Evolutionary conservation across 2,797 vertebrate species (phyloP).

Genomic region (Pseudochirops cupreus): DNA sequence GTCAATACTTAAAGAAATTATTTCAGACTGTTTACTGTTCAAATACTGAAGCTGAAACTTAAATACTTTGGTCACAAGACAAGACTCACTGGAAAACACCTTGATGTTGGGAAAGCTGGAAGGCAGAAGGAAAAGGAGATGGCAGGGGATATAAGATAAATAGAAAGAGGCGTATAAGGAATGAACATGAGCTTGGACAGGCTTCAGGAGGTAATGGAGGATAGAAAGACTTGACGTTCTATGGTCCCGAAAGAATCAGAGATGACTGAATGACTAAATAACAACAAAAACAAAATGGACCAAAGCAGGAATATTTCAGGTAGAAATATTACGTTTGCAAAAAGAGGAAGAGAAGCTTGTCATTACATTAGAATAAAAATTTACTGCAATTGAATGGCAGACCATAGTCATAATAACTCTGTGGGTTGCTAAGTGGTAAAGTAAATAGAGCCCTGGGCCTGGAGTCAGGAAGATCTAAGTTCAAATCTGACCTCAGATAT

Average conservation of each 20-base stretch:
- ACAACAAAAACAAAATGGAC: neutral
- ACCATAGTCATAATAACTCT: neutral
- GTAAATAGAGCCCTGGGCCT: neutral
- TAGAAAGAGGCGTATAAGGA: neutral
- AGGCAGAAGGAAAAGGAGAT: neutral
- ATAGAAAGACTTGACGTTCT: neutral
- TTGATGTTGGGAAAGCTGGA: neutral
- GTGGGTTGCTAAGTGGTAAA: neutral
- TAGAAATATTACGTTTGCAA: neutral
- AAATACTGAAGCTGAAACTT: neutral
- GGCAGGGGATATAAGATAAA: neutral
- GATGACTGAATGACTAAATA: neutral
- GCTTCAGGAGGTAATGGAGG: neutral
- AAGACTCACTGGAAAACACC: neutral
- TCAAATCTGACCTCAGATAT: neutral
- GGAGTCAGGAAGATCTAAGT: neutral
- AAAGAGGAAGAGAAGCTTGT: neutral
- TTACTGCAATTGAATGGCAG: neutral
- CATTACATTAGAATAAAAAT: neutral
- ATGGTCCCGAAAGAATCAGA: neutral
- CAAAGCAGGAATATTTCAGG: neutral
- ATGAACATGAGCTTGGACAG: neutral
- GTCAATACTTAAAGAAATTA: neutral
- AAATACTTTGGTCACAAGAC: neutral
- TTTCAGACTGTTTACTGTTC: neutral